Conservation (phyloP, 2,888 invertebrate genomes). For the Psylliodes chrysocephalus region DNA sequence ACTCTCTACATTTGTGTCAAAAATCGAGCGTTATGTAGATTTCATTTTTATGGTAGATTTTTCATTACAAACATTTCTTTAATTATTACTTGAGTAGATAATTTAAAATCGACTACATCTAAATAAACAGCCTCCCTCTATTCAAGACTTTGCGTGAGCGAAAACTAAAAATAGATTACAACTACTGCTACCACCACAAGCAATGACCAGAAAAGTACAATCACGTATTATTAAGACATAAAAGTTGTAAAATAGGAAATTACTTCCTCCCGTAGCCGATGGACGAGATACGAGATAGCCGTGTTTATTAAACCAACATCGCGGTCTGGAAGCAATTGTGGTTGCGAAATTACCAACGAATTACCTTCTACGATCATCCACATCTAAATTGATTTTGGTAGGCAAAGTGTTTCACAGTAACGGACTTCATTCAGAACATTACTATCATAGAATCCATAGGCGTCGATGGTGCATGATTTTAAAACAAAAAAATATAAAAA, state of each 20-base stretch:
- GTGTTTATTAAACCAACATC: slow-evolving; percentile 37
- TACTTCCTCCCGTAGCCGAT: slow-evolving; percentile 31
- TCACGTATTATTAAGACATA: slow-evolving; percentile 19
- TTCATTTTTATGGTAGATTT: too few species aligned
- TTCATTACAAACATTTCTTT: too few species aligned
- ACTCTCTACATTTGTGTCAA: too few species aligned
- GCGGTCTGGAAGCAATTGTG: slow-evolving; percentile 39
- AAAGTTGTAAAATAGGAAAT: slow-evolving; percentile 30
- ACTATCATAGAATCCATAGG: background rate
- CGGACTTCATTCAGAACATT: slow-evolving; percentile 11
- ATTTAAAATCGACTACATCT: too few species aligned
- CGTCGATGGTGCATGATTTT: too few species aligned
- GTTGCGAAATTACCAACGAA: slow-evolving; percentile 32
- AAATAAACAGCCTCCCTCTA: too few species aligned
- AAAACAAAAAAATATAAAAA: too few species aligned
- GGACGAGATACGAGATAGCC: slow-evolving; percentile 4
- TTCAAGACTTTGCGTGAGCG: too few species aligned
- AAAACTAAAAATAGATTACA: background rate
- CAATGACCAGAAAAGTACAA: slow-evolving; percentile 1
- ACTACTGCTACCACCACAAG: background rate
- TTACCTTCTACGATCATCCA: slow-evolving; percentile 26
- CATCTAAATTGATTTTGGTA: slow-evolving; percentile 20
- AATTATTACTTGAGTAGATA: too few species aligned
- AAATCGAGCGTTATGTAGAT: too few species aligned
- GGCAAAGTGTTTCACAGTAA: slow-evolving; percentile 19